Conservation (phyloP, 2,113 vertebrate genomes). For the Arizona elegans region DNA sequence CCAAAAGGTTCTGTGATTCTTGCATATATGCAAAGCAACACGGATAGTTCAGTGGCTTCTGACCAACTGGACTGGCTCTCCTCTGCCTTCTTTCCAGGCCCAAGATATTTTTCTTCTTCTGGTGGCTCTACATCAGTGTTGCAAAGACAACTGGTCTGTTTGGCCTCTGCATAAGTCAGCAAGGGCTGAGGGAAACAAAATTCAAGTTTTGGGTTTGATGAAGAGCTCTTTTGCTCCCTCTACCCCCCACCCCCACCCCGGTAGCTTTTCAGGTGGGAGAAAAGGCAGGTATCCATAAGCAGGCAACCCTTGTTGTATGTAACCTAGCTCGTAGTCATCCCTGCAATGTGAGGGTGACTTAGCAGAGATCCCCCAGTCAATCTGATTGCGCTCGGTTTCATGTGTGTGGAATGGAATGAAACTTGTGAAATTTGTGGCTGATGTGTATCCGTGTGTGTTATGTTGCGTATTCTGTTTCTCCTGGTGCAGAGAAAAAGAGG, state of each 20-base stretch:
- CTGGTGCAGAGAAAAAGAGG: constrained; percentile 81
- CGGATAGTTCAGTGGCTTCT: background rate
- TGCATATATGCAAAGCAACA: background rate
- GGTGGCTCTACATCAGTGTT: background rate
- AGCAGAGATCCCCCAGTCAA: background rate
- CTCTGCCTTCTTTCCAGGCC: background rate
- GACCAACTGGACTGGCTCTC: background rate
- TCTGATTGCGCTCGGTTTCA: background rate
- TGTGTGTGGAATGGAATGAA: background rate
- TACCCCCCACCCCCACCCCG: fast-evolving
- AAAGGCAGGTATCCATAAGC: background rate
- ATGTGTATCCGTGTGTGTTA: background rate
- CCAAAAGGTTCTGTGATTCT: background rate
- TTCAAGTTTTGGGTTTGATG: background rate
- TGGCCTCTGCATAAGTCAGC: background rate
- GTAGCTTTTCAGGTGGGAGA: too few relatives aligned
- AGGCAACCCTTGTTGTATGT: background rate
- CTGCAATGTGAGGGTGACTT: background rate
- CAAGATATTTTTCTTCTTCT: background rate
- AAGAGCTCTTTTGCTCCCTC: background rate
- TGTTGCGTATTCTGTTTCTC: background rate
- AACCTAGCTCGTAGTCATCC: background rate
- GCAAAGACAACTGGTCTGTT: too few relatives aligned
- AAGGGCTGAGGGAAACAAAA: background rate
- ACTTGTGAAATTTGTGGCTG: background rate